phyloP scores from a whole-genome alignment of 2,797 vertebrate species.

The Antennarius maculatus region DNA sequence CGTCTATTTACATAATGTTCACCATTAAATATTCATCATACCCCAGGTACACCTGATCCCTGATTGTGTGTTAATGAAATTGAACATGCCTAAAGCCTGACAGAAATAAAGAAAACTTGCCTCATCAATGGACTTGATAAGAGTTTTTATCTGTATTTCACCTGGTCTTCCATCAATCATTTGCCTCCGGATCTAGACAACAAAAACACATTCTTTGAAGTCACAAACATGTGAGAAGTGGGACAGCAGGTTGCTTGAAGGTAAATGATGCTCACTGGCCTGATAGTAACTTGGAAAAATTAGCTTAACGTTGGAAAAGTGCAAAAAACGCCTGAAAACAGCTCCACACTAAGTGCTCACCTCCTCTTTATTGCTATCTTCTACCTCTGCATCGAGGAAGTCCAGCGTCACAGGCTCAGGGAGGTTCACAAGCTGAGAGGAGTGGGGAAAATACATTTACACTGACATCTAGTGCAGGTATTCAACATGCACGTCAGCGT shows the following conservation, averaged over 20 bases:
- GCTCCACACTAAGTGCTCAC: conserved; percentile 70
- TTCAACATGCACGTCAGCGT: neutral
- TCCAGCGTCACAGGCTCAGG: conserved; percentile 95
- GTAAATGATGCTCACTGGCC: conserved; percentile 19
- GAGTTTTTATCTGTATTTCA: conserved; percentile 90
- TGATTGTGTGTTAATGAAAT: neutral
- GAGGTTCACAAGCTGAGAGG: conserved; percentile 89
- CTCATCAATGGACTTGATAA: conserved; percentile 95
- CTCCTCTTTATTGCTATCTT: conserved; percentile 94
- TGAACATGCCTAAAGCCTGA: neutral
- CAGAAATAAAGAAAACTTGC: conserved; percentile 67
- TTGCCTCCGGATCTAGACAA: conserved; percentile 89
- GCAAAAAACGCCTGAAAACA: conserved; percentile 36
- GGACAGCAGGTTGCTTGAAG: conserved; percentile 6
- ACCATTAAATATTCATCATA: neutral
- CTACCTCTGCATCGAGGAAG: conserved; percentile 96
- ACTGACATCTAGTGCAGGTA: neutral
- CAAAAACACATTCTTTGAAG: neutral
- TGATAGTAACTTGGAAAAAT: conserved; percentile 19
- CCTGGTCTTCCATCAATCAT: conserved; percentile 95
- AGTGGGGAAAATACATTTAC: neutral
- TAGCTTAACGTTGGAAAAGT: conserved; percentile 16
- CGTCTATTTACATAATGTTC: neutral
- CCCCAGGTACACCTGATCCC: neutral
- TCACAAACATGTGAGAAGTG: neutral